These are phyloP conservation scores for Embidobia sp. DNA, from an alignment of 2,888 invertebrate species.

Conservation along the genomic window DNA sequence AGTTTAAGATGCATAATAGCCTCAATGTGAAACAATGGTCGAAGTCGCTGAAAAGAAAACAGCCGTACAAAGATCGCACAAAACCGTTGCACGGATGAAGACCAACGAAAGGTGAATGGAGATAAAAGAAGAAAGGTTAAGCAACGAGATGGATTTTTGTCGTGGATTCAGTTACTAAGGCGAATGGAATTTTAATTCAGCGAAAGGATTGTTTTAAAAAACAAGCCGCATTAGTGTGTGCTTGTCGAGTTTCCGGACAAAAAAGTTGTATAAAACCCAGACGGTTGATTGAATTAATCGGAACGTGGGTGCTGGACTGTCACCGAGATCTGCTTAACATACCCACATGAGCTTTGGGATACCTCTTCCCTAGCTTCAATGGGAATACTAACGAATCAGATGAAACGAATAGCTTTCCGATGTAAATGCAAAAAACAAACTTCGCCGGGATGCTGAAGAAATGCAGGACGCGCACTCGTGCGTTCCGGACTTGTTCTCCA, in stretches of 20 bases:
- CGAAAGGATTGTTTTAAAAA: constrained; percentile 17
- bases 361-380: constrained; percentile 10
- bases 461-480: constrained; percentile 14
- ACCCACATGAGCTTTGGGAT: background rate
- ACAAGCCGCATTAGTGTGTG: too few relatives aligned
- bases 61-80: constrained; percentile 53
- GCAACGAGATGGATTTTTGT: constrained; percentile 39
- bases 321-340: constrained; percentile 16
- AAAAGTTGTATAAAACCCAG: background rate
- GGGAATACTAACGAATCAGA: constrained; percentile 53
- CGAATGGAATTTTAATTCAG: constrained; percentile 44
- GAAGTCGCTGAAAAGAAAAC: constrained; percentile 46
- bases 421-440: constrained; percentile 40
- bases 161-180: constrained; percentile 28
- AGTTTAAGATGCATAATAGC: constrained; percentile 40
- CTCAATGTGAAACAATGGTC: constrained; percentile 42
- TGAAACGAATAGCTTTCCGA: constrained; percentile 32
- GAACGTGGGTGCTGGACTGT: background rate
- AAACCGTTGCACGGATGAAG: constrained; percentile 34
- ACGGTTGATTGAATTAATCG: constrained; percentile 14
- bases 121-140: constrained; percentile 31
- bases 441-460: constrained; percentile 20
- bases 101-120: constrained; percentile 30
- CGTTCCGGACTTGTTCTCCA: constrained; percentile 8
- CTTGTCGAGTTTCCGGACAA: too few relatives aligned